These are phyloP conservation scores for Cyrtonyx montezumae DNA, from an alignment of 2,113 vertebrate genomes.

Conservation along the genomic window DNA sequence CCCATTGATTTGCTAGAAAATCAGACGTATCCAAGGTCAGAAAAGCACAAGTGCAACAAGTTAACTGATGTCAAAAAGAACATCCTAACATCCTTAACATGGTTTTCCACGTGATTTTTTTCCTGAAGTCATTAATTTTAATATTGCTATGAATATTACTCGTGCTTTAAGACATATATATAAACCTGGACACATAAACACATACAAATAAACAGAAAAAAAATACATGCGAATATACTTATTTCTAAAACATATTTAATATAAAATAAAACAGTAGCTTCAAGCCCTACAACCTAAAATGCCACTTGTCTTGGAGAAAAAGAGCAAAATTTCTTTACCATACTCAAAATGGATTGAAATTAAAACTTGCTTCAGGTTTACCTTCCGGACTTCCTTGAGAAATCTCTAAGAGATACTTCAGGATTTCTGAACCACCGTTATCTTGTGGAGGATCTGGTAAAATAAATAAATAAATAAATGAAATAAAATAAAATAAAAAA, in stretches of 20 bases:
- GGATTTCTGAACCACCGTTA: slow-evolving; percentile 92
- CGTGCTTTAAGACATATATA: background rate
- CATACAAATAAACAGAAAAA: background rate
- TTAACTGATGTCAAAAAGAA: background rate
- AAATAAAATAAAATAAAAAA: no score
- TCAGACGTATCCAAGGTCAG: background rate
- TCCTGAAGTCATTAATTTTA: background rate
- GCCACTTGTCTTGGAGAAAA: background rate
- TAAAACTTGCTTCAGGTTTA: slow-evolving; percentile 43
- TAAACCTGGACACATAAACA: accelerated
- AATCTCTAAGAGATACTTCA: slow-evolving; percentile 93
- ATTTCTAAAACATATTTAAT: background rate
- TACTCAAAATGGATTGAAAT: background rate
- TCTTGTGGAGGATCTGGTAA: slow-evolving; percentile 92
- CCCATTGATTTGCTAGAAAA: slow-evolving; percentile 89
- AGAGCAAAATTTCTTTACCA: background rate
- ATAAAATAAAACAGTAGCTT: background rate
- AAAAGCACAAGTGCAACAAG: background rate
- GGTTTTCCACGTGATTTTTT: accelerated
- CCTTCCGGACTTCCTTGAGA: slow-evolving; percentile 93
- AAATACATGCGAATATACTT: background rate
- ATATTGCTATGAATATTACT: background rate
- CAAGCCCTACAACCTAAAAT: background rate
- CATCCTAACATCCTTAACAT: background rate
- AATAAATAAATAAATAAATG: no score